These are phyloP conservation scores for Ophion ventricosus DNA, from an alignment of 2,888 invertebrate genomes.

Conservation along the genomic window DNA sequence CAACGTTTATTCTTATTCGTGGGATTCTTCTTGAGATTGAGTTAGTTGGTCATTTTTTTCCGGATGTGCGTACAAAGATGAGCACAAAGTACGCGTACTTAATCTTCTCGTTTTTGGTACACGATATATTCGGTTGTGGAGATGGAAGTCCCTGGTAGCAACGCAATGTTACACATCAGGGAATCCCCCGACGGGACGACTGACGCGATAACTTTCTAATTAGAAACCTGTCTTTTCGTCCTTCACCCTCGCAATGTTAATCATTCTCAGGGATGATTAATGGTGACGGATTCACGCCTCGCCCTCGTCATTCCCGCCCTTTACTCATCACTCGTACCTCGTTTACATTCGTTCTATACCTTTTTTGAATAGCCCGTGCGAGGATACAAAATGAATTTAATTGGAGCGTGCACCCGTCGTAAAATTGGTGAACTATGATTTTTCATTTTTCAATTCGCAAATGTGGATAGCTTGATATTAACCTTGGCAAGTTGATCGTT, in stretches of 20 bases:
- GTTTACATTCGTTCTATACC: background rate
- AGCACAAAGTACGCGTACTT: background rate
- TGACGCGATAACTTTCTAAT: slow-evolving; percentile 80
- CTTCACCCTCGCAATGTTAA: slow-evolving; percentile 73
- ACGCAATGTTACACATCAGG: slow-evolving; percentile 44
- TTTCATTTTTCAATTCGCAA: background rate
- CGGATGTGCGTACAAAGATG: background rate
- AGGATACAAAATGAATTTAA: background rate
- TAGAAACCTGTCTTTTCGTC: slow-evolving; percentile 75
- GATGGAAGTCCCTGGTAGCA: background rate
- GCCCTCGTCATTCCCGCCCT: slow-evolving; percentile 37
- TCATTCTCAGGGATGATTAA: slow-evolving; percentile 78
- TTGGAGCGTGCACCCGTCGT: background rate
- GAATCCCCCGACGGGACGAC: slow-evolving; percentile 70
- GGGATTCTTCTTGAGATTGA: too few relatives aligned
- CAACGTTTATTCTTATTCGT: too few relatives aligned
- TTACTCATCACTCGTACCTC: slow-evolving; percentile 26
- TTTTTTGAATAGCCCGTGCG: background rate
- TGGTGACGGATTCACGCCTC: slow-evolving; percentile 73
- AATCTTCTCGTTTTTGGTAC: slow-evolving; percentile 16
- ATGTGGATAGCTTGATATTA: background rate
- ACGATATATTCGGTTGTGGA: slow-evolving; percentile 29
- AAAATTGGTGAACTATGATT: background rate
- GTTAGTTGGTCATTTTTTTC: too few relatives aligned
- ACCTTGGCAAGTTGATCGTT: background rate